Evolutionary conservation across 2,113 vertebrate genomes (phyloP).

Genomic region (Pipa parva): DNA sequence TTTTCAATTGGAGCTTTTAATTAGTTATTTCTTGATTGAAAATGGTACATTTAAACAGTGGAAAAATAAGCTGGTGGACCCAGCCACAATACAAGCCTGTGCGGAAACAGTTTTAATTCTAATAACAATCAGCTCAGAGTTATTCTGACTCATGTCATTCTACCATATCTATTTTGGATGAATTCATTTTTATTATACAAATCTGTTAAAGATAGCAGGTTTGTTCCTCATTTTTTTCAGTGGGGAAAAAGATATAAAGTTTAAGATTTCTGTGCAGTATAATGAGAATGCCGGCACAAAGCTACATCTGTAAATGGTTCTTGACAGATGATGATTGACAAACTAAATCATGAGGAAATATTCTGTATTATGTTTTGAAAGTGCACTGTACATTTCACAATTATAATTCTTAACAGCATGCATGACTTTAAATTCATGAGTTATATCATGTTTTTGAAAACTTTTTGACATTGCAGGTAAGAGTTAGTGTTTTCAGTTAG

Average conservation of each 20-base stretch:
- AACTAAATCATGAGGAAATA: slow-evolving; percentile 1
- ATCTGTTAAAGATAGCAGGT: background rate
- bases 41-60: no score
- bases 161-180: no score
- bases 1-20: no score
- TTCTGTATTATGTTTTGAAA: background rate
- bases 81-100: no score
- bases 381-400: background rate
- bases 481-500: background rate
- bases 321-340: slow-evolving; percentile 2
- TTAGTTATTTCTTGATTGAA: no score
- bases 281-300: background rate
- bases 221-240: background rate
- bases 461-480: background rate
- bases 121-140: no score
- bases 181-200: background rate
- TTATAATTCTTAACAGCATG: background rate
- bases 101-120: no score
- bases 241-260: background rate
- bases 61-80: no score
- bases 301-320: background rate
- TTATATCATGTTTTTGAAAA: background rate
- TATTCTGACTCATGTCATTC: no score
- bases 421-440: background rate
- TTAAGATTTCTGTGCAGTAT: background rate